Evolutionary conservation across 2,113 vertebrate species (phyloP).

Genomic region (Leptodactylus fuscus): DNA sequence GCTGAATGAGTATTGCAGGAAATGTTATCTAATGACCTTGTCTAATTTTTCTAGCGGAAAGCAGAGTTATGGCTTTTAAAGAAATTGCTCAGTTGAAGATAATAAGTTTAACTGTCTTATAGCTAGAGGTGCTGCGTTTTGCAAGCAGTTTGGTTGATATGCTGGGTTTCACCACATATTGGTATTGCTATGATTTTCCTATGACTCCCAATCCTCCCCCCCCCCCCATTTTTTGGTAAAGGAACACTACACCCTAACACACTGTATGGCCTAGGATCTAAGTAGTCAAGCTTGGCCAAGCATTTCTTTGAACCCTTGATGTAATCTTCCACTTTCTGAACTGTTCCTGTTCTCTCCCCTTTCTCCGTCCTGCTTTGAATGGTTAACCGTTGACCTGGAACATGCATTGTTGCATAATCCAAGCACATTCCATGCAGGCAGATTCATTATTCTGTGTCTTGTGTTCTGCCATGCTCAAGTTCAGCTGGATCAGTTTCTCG

Average conservation of each 20-base stretch:
- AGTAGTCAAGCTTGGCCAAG: too few relatives aligned
- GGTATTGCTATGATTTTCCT: too few relatives aligned
- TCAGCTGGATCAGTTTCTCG: neutral
- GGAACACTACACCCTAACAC: too few relatives aligned
- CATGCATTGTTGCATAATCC: constrained; percentile 15
- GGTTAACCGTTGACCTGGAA: neutral
- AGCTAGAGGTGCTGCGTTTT: too few relatives aligned
- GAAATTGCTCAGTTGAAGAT: neutral
- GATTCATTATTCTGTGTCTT: neutral
- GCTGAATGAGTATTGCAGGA: neutral
- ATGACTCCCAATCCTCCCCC: too few relatives aligned
- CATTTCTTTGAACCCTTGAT: too few relatives aligned
- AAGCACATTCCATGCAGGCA: neutral
- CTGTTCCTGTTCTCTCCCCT: neutral
- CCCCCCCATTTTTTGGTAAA: too few relatives aligned
- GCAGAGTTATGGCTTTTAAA: neutral
- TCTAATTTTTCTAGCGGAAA: neutral
- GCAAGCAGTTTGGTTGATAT: too few relatives aligned
- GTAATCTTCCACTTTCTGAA: too few relatives aligned
- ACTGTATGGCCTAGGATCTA: too few relatives aligned
- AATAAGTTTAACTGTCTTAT: neutral
- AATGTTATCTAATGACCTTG: constrained; percentile 17
- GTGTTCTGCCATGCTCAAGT: neutral
- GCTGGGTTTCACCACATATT: too few relatives aligned
- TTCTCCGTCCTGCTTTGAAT: neutral